Conservation (phyloP, 2,797 vertebrate genomes). For the Lacerta agilis region DNA sequence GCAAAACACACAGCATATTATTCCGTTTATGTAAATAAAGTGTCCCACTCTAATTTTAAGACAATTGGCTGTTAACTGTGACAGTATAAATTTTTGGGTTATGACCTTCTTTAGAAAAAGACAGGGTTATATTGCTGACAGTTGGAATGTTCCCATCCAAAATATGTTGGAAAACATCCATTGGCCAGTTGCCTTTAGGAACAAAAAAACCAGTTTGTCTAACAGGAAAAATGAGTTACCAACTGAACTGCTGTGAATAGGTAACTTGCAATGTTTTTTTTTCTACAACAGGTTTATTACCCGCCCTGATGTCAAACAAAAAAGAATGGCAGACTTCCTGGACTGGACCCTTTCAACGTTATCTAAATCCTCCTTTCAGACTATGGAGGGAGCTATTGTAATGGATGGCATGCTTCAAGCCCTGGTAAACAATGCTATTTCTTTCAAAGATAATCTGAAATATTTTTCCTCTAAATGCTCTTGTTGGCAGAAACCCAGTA, state of each 20-base stretch:
- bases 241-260: not conserved
- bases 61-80: not conserved
- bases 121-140: not conserved
- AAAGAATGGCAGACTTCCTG: slow-evolving; percentile 89
- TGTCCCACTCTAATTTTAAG: not conserved
- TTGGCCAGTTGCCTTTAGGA: slow-evolving; percentile 40
- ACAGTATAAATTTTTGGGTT: slow-evolving; percentile 18
- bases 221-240: slow-evolving; percentile 25
- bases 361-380: slow-evolving; percentile 81
- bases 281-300: slow-evolving; percentile 87
- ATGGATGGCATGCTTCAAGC: slow-evolving; percentile 92
- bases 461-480: not conserved
- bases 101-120: slow-evolving; percentile 41
- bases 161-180: not conserved
- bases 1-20: not conserved
- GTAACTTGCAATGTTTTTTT: slow-evolving; percentile 26
- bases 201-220: slow-evolving; percentile 25
- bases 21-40: not conserved
- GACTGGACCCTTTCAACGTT: slow-evolving; percentile 90
- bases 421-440: slow-evolving; percentile 82
- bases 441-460: slow-evolving; percentile 1
- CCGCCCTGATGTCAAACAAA: slow-evolving; percentile 92
- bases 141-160: slow-evolving; percentile 25
- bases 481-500: slow-evolving; percentile 25
- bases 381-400: slow-evolving; percentile 81